phyloP scores from a whole-genome alignment of 2,113 vertebrate genomes.

The Mormyrus lacerda region DNA sequence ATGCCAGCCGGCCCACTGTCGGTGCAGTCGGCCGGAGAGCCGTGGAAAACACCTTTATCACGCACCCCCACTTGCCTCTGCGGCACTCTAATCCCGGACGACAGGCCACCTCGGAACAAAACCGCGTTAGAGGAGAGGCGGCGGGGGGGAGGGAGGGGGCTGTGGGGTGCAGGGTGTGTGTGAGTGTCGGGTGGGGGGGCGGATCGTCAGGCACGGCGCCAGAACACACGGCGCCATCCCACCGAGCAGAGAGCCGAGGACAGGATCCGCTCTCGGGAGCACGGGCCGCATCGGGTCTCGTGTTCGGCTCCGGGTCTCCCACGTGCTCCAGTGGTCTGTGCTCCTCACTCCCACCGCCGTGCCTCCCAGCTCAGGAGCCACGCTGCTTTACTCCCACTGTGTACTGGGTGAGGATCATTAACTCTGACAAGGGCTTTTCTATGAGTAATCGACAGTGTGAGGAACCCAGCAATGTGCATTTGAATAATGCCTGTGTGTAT shows the following conservation, averaged over 20 bases:
- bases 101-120: neutral
- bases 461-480: slow-evolving; percentile 38
- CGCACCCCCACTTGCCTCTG: slow-evolving; percentile 10
- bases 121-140: neutral
- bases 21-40: slow-evolving; percentile 11
- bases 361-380: slow-evolving; percentile 27
- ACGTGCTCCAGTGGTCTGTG: slow-evolving; percentile 1
- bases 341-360: slow-evolving; percentile 29
- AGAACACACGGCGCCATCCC: neutral
- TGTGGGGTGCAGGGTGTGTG: neutral
- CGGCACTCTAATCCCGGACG: neutral
- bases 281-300: neutral
- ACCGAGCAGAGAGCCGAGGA: neutral
- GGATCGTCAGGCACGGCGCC: neutral
- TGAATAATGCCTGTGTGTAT: slow-evolving; percentile 27
- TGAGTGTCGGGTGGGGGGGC: neutral
- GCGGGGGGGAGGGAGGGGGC: neutral
- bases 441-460: slow-evolving; percentile 44
- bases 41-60: slow-evolving; percentile 6
- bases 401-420: slow-evolving; percentile 43
- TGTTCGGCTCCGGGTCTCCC: neutral
- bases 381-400: slow-evolving; percentile 36
- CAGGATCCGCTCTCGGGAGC: neutral
- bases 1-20: slow-evolving; percentile 35
- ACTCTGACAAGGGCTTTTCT: slow-evolving; percentile 44